Evolutionary conservation across 2,888 invertebrate species (phyloP).

Genomic region (Emmelina monodactyla): DNA sequence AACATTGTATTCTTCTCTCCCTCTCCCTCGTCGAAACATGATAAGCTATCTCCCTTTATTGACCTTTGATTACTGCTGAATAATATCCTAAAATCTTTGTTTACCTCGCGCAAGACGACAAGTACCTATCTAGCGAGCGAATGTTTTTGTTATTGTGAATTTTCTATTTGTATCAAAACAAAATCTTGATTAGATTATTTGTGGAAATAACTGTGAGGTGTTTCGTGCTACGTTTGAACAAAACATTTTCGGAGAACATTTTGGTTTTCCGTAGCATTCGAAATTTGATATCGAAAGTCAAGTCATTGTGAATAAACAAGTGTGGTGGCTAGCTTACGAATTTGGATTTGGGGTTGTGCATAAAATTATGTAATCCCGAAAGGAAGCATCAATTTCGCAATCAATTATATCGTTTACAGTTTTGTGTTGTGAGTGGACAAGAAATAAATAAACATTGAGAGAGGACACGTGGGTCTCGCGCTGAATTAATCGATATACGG

Average conservation of each 20-base stretch:
- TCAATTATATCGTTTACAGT: constrained; percentile 16
- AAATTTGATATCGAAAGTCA: constrained; percentile 49
- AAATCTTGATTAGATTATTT: constrained; percentile 13
- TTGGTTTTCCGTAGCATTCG: too few species aligned
- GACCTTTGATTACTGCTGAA: constrained; percentile 58
- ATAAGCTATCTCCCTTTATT: constrained; percentile 30
- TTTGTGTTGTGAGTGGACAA: constrained; percentile 14
- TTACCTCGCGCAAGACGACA: constrained; percentile 46
- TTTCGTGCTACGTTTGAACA: too few species aligned
- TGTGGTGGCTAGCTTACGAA: constrained; percentile 33
- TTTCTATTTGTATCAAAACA: constrained; percentile 19
- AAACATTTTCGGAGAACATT: too few species aligned
- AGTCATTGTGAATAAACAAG: constrained; percentile 58
- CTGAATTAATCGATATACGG: constrained; percentile 58
- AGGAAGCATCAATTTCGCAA: constrained; percentile 27
- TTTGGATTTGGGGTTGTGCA: constrained; percentile 36
- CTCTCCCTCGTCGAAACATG: constrained; percentile 8
- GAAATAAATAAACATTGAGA: constrained; percentile 39
- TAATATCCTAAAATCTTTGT: constrained; percentile 55
- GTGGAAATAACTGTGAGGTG: too few species aligned
- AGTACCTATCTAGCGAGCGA: constrained; percentile 25
- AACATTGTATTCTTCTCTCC: constrained; percentile 25
- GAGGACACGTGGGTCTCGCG: constrained; percentile 52
- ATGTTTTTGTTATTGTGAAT: constrained; percentile 62
- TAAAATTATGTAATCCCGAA: constrained; percentile 50